Base-by-base conservation (phyloP, 2,113 vertebrate genomes). In the Amazona vittata region DNA sequence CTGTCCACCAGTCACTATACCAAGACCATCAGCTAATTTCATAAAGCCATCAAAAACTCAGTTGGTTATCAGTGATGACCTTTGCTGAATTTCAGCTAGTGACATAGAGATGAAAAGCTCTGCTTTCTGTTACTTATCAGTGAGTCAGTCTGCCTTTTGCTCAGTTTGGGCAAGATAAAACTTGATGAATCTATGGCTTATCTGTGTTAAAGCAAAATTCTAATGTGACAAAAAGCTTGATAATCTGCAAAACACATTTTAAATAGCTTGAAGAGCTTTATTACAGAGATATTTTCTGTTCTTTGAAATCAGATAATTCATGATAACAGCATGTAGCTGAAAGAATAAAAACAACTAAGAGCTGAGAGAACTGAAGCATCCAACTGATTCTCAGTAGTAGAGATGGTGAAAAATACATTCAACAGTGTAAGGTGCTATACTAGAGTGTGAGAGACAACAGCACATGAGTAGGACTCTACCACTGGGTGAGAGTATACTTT, bases 171-270 rank as follows among this genome's bases (percentile, higher is more conserved):
- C 79, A 88, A 80, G 85, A 92, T 90, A 93, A 96, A 91, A 83
- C 46, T 85, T 94, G 82, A 91, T 78, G 76, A 93, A 92, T 49
- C 50, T 87, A 35, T 39, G 57, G 26, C 71, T 96, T 96, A 69
- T 83, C 67, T 91, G 52, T 69, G 49, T 85, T 87, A 87, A 70
- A 86, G 63, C 18, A 59, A 85, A 88, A 87, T 73, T 91, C 53
- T 86, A 76, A 93, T 1, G 12, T 83, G 68, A 92, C 46, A 91
- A 94, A 94, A 95, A 84, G 37, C 43, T 94, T 84, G 71, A 88
- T 94, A 96, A 92, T 93, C 85, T 93, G 68, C 46, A 96, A 95
- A 96, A 87, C 59, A 88, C 13, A 88, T 95, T 95, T 96, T 88
- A 93, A 94, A 91, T 89, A 64, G 33, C 44, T 79, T 82, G 44